phyloP scores from a whole-genome alignment of 2,797 vertebrate species.

The Cossypha caffra region DNA sequence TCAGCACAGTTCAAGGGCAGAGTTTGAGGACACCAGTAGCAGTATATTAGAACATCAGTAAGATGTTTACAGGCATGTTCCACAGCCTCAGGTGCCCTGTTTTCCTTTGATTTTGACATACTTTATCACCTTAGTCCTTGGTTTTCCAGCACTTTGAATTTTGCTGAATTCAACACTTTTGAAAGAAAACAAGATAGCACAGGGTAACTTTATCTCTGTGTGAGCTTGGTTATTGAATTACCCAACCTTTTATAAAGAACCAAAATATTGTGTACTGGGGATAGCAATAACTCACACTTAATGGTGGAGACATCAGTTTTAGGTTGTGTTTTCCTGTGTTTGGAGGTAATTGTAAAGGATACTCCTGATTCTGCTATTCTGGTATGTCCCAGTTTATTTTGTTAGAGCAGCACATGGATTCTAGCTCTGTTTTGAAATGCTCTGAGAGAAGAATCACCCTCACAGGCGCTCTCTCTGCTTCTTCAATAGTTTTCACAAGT shows the following conservation, averaged over 20 bases:
- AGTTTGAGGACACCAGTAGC: neutral
- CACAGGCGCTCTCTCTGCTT: neutral
- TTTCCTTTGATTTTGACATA: neutral
- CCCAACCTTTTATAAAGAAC: neutral
- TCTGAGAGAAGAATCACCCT: neutral
- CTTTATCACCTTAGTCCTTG: neutral
- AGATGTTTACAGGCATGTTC: neutral
- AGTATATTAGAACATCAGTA: neutral
- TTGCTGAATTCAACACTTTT: conserved; percentile 6
- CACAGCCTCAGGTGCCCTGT: neutral
- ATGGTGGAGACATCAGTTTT: neutral
- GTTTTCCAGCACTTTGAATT: neutral
- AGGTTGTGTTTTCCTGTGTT: neutral
- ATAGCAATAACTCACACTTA: neutral
- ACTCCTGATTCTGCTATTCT: neutral
- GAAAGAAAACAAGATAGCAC: neutral
- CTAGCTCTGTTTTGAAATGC: neutral
- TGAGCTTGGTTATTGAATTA: neutral
- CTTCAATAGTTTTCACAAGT: neutral
- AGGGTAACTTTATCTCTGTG: neutral
- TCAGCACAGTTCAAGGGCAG: neutral
- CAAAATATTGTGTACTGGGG: neutral
- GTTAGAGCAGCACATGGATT: neutral
- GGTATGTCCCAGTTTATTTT: neutral
- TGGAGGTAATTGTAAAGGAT: neutral